Conservation (phyloP, 2,113 vertebrate species). For the Malurus cyaneus region DNA sequence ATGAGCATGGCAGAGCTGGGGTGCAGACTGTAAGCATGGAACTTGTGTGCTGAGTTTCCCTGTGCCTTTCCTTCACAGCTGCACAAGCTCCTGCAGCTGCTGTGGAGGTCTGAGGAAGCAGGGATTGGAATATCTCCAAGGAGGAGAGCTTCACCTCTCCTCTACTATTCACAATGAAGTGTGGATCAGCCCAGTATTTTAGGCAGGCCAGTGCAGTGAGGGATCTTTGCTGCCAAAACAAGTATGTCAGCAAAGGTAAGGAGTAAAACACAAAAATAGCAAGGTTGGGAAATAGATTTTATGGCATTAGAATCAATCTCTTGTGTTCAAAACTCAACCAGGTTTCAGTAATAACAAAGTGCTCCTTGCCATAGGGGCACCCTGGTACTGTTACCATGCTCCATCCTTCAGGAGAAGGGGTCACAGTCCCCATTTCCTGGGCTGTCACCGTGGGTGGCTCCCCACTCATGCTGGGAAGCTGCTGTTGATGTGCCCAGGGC, state of each 20-base stretch:
- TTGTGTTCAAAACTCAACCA: background rate
- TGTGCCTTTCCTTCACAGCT: background rate
- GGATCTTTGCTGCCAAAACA: background rate
- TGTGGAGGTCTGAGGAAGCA: background rate
- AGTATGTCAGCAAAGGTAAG: background rate
- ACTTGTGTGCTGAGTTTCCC: background rate
- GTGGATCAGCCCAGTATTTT: background rate
- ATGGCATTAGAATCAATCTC: background rate
- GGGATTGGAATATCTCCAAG: background rate
- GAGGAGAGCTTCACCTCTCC: background rate
- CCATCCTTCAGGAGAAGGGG: background rate
- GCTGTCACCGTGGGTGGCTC: background rate
- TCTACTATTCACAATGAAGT: too few species aligned
- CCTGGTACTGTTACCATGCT: rapidly evolving
- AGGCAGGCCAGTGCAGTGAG: background rate
- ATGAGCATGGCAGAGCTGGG: background rate
- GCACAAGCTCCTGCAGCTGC: background rate
- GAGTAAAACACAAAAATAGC: background rate
- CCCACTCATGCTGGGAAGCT: background rate
- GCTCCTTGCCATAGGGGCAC: background rate
- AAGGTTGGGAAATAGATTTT: background rate
- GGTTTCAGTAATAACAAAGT: background rate
- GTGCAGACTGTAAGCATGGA: background rate
- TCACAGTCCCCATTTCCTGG: background rate
- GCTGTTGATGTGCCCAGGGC: background rate